These are phyloP conservation scores for Heliothis subflexa DNA, from an alignment of 1,140 invertebrate genomes.

Conservation along the genomic window DNA sequence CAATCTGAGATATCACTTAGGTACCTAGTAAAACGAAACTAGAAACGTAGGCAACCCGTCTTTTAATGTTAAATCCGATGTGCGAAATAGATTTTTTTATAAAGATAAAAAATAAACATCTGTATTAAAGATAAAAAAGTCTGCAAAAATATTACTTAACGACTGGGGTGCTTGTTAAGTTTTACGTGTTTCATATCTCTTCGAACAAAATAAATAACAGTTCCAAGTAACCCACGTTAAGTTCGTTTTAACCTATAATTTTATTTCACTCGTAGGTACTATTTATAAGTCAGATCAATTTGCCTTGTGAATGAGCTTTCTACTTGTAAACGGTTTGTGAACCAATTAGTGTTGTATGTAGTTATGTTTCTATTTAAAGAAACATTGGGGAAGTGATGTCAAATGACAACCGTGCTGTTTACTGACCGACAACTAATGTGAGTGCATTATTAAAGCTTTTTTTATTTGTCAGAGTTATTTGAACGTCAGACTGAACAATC, in stretches of 20 bases:
- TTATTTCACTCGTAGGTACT: neutral
- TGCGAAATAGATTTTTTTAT: too few species aligned
- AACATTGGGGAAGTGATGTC: slow-evolving; percentile 6
- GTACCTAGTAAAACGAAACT: too few species aligned
- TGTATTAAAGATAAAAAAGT: neutral
- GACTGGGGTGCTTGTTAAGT: neutral
- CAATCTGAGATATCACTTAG: too few species aligned
- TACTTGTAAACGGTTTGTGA: neutral
- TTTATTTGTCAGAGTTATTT: too few species aligned
- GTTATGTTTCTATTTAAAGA: neutral
- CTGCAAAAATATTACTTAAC: neutral
- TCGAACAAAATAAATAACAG: slow-evolving; percentile 12
- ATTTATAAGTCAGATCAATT: neutral
- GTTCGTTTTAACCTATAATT: neutral
- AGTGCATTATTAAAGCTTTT: neutral
- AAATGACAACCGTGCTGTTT: neutral
- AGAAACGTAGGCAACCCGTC: too few species aligned
- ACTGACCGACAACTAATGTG: neutral
- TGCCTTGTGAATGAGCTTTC: neutral
- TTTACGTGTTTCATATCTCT: neutral
- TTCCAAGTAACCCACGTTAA: neutral
- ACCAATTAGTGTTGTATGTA: neutral
- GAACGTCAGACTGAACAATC: too few species aligned
- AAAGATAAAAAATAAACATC: too few species aligned
- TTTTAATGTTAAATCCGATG: neutral